These are phyloP conservation scores for Troglohyphantes excavatus DNA, from an alignment of 2,888 invertebrate genomes.

Conservation along the genomic window DNA sequence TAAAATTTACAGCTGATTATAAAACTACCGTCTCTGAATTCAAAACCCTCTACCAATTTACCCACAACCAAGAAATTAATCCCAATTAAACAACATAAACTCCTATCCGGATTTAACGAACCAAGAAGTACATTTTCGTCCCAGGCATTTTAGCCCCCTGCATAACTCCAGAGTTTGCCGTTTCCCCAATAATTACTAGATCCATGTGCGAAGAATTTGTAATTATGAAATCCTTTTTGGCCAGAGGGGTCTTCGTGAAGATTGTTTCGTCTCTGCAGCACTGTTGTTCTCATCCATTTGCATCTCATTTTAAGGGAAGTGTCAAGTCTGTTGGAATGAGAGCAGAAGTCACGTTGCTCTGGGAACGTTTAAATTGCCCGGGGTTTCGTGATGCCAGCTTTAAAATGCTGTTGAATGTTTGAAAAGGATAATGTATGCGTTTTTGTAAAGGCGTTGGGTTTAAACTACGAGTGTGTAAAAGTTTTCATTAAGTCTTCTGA, in stretches of 20 bases:
- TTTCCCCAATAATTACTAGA: constrained; percentile 49
- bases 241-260: not conserved
- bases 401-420: too few relatives aligned
- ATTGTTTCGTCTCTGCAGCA: constrained; percentile 22
- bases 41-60: too few relatives aligned
- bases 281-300: constrained; percentile 33
- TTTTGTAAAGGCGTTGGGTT: too few relatives aligned
- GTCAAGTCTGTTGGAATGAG: not conserved
- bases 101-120: constrained; percentile 12
- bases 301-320: constrained; percentile 50
- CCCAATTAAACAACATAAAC: not conserved
- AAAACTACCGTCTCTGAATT: too few relatives aligned
- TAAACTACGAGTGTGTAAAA: too few relatives aligned
- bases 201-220: constrained; percentile 40
- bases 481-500: too few relatives aligned
- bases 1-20: too few relatives aligned
- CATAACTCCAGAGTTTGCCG: constrained; percentile 7
- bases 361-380: too few relatives aligned
- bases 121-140: constrained; percentile 5
- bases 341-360: not conserved
- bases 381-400: too few relatives aligned
- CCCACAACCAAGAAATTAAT: not conserved
- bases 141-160: constrained; percentile 23
- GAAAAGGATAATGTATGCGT: too few relatives aligned
- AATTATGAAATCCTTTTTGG: constrained; percentile 53